A percentile compares a stretch with the other conserved stretches of the same genome.
Conservation (phyloP, 2,797 vertebrate genomes). For the Eutrigla gurnardus region DNA sequence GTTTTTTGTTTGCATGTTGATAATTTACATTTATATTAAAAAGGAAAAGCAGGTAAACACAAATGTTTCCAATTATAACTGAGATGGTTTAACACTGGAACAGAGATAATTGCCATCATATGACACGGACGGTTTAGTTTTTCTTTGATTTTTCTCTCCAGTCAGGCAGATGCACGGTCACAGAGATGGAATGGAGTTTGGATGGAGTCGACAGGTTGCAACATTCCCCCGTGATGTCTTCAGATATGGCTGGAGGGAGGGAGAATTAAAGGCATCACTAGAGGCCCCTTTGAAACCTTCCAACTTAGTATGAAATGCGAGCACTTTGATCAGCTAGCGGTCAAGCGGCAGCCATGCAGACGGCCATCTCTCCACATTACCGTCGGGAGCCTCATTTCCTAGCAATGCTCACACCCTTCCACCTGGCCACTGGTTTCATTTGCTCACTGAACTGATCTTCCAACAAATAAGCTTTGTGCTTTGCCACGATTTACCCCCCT, state of each 20-base stretch:
- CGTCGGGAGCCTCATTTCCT: conserved; percentile 23
- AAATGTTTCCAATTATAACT: conserved; percentile 6
- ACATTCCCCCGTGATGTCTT: conserved; percentile 77
- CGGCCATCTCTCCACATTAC: conserved; percentile 65
- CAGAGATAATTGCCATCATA: conserved; percentile 12
- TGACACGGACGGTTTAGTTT: conserved; percentile 14
- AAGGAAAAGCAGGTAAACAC: background rate
- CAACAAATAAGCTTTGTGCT: conserved; percentile 65
- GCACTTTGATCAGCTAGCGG: conserved; percentile 82
- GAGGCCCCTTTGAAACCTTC: conserved; percentile 78
- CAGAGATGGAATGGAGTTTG: conserved; percentile 64
- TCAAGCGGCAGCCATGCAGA: conserved; percentile 65
- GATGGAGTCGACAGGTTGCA: conserved; percentile 65
- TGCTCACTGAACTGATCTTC: conserved; percentile 70
- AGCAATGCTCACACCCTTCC: conserved; percentile 27
- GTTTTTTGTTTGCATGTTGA: background rate
- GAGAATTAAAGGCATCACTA: conserved; percentile 68
- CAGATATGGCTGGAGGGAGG: conserved; percentile 64
- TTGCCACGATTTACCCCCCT: conserved; percentile 36
- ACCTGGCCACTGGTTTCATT: conserved; percentile 64
- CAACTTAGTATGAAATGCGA: conserved; percentile 74
- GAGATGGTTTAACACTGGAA: conserved; percentile 10
- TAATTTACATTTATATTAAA: background rate
- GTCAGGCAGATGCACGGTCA: conserved; percentile 64
- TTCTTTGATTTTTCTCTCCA: conserved; percentile 57